Evolutionary conservation across 1,140 invertebrate genomes (phyloP), one percentile per base, ranked within the genome.

Genomic region (Pseudomyrmex sp.): DNA sequence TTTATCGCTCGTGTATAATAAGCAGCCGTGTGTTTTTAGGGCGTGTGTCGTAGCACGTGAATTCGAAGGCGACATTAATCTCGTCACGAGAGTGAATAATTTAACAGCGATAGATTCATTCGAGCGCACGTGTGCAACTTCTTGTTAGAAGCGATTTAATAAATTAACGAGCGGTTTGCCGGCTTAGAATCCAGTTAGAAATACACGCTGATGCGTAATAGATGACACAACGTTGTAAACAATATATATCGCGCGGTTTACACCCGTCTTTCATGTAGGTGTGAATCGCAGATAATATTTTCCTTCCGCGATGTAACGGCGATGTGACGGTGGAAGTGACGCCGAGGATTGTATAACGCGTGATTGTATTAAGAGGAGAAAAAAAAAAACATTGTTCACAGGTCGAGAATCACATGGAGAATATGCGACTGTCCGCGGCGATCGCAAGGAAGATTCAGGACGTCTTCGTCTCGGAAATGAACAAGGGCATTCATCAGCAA

Each of bases 401-500:
- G 95, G 92, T 95, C 54, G 92, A 95, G 83, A 92, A 95, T 76
- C 84, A 90, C 13, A 63, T 95, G 48, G 88, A 89, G 66, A 86
- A 91, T 1, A 90, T 95, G 84, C 85, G 91, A 80, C 90, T 95
- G 8, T 92, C 92, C 9, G 91, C 91, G 1, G 91, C 93, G 54
- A 94, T 90, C 5, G 92, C 93, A 3, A 79, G 91, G 48, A 93
- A 90, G 83, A 94, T 96, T 61, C 91, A 94, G 69, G 90, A 94
- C 26, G 93, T 95, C 2, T 96, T 96, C 85, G 90, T 93, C 70
- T 91, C 93, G 15, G 96, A 97, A 92, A 95, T 97, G 93, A 93
- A 95, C 74, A 92, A 95, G 48, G 96, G 96, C 3, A 95, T 96
- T 70, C 92, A 94, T 66, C 94, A 96, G 86, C 93, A 95, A 62